Evolutionary conservation across 2,888 invertebrate species (phyloP), one percentile per base, ranked within the genome.

Genomic region (Trimorus sp.): DNA sequence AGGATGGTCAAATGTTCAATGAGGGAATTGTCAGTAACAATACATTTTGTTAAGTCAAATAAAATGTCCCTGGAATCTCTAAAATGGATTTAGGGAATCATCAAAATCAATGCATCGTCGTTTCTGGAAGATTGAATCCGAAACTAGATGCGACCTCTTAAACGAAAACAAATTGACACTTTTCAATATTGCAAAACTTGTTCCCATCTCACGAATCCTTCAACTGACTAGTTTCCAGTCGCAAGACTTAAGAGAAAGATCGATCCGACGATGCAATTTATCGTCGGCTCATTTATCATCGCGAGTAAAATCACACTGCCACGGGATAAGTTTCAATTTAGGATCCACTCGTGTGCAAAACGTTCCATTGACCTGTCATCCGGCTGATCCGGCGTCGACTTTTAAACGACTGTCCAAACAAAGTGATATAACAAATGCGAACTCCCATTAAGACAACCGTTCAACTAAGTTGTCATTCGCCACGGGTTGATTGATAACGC

Each of bases 241-340:
- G 40, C 62, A 62, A 60, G 37, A 49, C 38, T 73, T 15, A 14
- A 63, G 62, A 53, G 63, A 63, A 48, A 54, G 63, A 71, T 7
- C 48, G 63, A 12, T 71, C 62, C n/a, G 12, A 37, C 7, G 38
- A 8, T 14, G 26, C 74, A 38, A 74, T 74, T 74, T 74, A 74
- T 74, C 58, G 56, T 49, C 12, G 12, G 48, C 58, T 63, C 73
- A 73, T 73, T 73, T 56, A 73, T 73, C 73, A 73, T 56, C 48
- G n/a, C 54, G 73, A 63, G 48, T 56, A 73, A 73, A 73, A 73
- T 73, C 73, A 73, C 54, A 73, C 63, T 73, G 56, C 73, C 63
- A 37, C 48, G 56, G 48, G 42, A 73, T 60, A 63, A 62, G 73
- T 62, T 73, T 73, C 73, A 63, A 73, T 73, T 73, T 37, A 12